Conservation (phyloP, 2,797 vertebrate genomes). For the Neomorphus geoffroyi region DNA sequence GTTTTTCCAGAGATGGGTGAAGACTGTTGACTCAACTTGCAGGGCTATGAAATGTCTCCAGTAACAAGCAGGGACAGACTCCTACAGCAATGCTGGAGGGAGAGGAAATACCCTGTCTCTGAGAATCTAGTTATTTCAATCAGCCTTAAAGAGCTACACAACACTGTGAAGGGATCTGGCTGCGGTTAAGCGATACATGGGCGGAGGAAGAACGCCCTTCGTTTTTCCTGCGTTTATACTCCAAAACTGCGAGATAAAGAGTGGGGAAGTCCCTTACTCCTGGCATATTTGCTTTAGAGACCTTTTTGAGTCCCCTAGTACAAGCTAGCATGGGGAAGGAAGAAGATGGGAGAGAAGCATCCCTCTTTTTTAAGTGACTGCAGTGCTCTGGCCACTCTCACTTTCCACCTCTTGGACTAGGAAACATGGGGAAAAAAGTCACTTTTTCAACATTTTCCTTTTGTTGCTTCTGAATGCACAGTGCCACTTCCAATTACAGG, state of each 20-base stretch:
- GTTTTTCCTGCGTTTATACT: background rate
- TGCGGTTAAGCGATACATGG: background rate
- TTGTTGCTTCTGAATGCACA: background rate
- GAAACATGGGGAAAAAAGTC: background rate
- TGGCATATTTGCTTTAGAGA: background rate
- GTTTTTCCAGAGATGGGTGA: background rate
- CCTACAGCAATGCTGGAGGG: constrained; percentile 42
- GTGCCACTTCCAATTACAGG: constrained; percentile 21
- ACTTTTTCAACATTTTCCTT: constrained; percentile 10
- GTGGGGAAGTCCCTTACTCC: background rate
- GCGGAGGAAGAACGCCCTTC: background rate
- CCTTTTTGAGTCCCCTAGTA: background rate
- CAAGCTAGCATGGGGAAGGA: background rate
- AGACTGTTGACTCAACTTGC: constrained; percentile 34
- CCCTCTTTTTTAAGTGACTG: background rate
- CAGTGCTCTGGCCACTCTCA: background rate
- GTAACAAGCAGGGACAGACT: constrained; percentile 53
- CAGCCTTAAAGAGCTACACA: constrained; percentile 6
- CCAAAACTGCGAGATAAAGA: background rate
- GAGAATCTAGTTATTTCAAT: constrained; percentile 48
- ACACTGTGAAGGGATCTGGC: background rate
- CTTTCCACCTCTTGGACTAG: background rate
- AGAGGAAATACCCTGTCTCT: constrained; percentile 53
- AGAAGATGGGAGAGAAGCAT: background rate
- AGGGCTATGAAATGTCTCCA: constrained; percentile 30